phyloP scores from a whole-genome alignment of 2,888 invertebrate species.

The Spicauda simplicius region DNA sequence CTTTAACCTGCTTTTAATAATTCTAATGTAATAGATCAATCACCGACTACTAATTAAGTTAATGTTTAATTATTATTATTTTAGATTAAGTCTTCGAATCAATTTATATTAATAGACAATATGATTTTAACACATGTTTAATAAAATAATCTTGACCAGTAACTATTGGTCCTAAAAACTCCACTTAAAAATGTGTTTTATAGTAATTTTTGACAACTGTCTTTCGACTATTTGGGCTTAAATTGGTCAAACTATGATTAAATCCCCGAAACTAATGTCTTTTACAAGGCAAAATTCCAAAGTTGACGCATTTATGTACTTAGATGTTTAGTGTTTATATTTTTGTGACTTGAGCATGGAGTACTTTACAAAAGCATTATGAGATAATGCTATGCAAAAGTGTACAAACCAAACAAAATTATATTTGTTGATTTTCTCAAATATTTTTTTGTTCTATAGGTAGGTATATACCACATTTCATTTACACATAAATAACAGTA shows the following conservation, averaged over 20 bases:
- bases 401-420: conserved; percentile 8
- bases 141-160: no score
- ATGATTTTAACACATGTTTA: not conserved
- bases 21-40: conserved; percentile 1
- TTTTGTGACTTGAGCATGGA: conserved; percentile 11
- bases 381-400: conserved; percentile 17
- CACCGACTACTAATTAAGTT: not conserved
- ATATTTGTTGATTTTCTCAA: conserved; percentile 13
- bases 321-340: conserved; percentile 6
- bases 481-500: not conserved
- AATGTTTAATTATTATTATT: conserved; percentile 1
- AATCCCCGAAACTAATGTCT: not conserved
- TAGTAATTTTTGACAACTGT: no score
- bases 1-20: not conserved
- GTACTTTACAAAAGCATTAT: conserved; percentile 21
- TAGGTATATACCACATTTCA: conserved; percentile 1
- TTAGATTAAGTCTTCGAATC: not conserved
- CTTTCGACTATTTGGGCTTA: no score
- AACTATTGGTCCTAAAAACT: no score
- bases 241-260: not conserved
- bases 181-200: no score
- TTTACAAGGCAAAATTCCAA: conserved; percentile 20
- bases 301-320: conserved; percentile 25
- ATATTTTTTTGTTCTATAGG: not conserved
- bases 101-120: not conserved